Evolutionary conservation across 2,888 invertebrate species (phyloP).

Genomic region (Strigamia transsilvanica): DNA sequence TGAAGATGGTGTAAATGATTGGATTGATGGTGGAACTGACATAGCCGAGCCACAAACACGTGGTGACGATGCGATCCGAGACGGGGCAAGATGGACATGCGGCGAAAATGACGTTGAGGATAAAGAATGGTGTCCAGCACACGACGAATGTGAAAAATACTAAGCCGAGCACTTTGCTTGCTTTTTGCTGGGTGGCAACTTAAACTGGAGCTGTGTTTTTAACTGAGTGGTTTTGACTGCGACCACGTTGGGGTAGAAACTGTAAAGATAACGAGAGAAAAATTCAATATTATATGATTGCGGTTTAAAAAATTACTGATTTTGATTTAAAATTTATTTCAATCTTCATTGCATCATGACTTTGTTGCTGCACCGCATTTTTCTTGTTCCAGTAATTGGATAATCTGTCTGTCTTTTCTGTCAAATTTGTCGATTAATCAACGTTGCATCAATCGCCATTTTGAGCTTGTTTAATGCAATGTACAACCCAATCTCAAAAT

Average conservation of each 20-base stretch:
- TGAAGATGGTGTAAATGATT: conserved; percentile 94
- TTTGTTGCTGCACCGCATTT: no score
- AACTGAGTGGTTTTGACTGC: conserved; percentile 22
- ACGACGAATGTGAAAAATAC: conserved; percentile 95
- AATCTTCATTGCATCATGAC: no score
- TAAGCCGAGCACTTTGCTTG: conserved; percentile 92
- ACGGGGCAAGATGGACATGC: conserved; percentile 82
- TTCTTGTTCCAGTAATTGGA: no score
- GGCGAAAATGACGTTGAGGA: conserved; percentile 84
- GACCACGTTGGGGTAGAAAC: conserved; percentile 52
- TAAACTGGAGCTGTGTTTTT: conserved; percentile 55
- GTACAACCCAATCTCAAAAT: no score
- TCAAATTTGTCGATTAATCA: no score
- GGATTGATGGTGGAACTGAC: conserved; percentile 95
- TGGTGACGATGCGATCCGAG: conserved; percentile 78
- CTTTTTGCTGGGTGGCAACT: conserved; percentile 82
- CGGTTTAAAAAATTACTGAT: not conserved
- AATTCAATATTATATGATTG: not conserved
- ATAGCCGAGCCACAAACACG: conserved; percentile 92
- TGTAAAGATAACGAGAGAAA: conserved; percentile 20
- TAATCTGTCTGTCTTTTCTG: no score
- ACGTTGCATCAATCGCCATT: no score
- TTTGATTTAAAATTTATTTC: not conserved
- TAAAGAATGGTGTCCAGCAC: conserved; percentile 95
- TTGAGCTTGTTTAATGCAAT: no score